These are phyloP conservation scores for Irena cyanogastra DNA, from an alignment of 2,113 vertebrate genomes.

Conservation along the genomic window DNA sequence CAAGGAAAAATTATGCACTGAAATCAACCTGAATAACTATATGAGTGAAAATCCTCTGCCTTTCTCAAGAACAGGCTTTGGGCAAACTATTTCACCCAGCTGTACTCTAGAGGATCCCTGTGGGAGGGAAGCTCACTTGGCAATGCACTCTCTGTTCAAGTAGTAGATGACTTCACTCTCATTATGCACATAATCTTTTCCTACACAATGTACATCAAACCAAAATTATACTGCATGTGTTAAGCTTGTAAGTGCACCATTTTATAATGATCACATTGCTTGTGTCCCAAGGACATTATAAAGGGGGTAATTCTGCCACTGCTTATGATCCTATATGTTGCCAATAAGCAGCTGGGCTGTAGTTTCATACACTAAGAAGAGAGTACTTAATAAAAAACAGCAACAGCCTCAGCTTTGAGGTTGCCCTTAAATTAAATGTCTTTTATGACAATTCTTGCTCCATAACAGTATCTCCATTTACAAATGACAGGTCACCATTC, in stretches of 20 bases:
- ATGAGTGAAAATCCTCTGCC: background rate
- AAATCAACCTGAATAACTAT: background rate
- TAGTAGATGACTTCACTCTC: conserved; percentile 51
- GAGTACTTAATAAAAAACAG: background rate
- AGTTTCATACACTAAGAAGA: background rate
- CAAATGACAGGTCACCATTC: background rate
- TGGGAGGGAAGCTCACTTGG: conserved; percentile 24
- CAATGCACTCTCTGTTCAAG: background rate
- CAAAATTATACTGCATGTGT: conserved; percentile 38
- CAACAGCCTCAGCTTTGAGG: background rate
- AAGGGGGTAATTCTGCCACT: conserved; percentile 16
- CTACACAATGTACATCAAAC: conserved; percentile 22
- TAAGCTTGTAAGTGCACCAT: conserved; percentile 34
- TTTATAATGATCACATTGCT: conserved; percentile 19
- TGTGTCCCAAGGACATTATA: background rate
- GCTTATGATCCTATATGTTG: background rate
- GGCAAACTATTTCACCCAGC: conserved; percentile 1
- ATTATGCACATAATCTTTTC: conserved; percentile 54
- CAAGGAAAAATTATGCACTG: background rate
- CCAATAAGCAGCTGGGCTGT: background rate
- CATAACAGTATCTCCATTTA: background rate
- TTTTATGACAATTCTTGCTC: background rate
- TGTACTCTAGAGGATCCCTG: background rate
- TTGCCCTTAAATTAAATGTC: background rate
- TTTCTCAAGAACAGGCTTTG: background rate